These are phyloP conservation scores for Acrocephalus kingi DNA, from an alignment of 2,113 vertebrate species.

Conservation along the genomic window DNA sequence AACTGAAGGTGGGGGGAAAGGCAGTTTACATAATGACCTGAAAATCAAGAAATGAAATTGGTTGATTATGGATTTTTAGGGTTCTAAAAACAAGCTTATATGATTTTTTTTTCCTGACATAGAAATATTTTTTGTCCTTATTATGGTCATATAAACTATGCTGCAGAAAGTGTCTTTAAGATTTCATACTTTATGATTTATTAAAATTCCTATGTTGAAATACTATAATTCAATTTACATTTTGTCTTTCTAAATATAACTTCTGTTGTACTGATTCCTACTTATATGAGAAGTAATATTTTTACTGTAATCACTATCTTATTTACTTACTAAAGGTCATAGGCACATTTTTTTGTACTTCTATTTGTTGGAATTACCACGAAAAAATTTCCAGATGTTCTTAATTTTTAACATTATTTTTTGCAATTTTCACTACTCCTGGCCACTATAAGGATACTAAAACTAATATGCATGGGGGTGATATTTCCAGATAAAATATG, in stretches of 20 bases:
- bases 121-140: neutral
- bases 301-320: neutral
- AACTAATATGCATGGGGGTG: neutral
- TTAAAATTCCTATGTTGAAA: neutral
- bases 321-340: neutral
- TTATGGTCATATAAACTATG: neutral
- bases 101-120: neutral
- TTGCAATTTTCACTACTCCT: neutral
- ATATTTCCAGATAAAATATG: neutral
- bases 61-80: neutral
- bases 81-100: neutral
- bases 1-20: neutral
- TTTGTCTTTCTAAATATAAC: neutral
- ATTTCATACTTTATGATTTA: neutral
- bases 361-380: neutral
- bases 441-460: neutral
- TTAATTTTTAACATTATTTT: neutral
- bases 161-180: neutral
- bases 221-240: neutral
- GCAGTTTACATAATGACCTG: neutral
- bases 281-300: neutral
- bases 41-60: neutral
- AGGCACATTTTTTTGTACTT: neutral
- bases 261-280: neutral
- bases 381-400: neutral